These are phyloP conservation scores for Popillia japonica DNA, from an alignment of 1,140 invertebrate species.

Conservation along the genomic window DNA sequence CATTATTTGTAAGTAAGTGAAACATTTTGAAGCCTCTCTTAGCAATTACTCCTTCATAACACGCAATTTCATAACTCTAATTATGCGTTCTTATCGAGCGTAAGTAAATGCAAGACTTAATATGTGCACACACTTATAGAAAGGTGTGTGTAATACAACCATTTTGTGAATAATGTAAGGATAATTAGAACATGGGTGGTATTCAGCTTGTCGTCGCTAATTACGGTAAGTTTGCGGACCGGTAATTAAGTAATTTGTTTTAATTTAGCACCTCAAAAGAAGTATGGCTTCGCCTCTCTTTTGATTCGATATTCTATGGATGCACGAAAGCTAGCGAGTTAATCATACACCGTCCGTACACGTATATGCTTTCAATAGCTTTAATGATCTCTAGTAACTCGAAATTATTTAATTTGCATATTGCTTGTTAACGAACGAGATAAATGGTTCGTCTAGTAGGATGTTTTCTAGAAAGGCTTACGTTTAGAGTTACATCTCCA, in stretches of 20 bases:
- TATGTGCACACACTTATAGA: no score
- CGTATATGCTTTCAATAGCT: not conserved
- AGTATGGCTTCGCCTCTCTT: slow-evolving; percentile 10
- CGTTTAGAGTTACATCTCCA: no score
- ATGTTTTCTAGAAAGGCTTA: not conserved
- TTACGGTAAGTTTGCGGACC: slow-evolving; percentile 43
- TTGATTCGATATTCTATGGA: not conserved
- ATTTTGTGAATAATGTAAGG: slow-evolving; percentile 41
- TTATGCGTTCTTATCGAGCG: not conserved
- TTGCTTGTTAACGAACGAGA: slow-evolving; percentile 13
- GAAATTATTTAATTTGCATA: slow-evolving; percentile 25
- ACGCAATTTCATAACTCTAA: not conserved
- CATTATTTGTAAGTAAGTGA: not conserved
- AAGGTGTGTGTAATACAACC: slow-evolving; percentile 42
- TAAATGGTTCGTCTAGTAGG: not conserved
- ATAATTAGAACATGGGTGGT: slow-evolving; percentile 50
- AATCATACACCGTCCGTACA: not conserved
- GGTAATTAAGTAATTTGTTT: slow-evolving; percentile 53
- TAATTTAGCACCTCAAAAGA: slow-evolving; percentile 38
- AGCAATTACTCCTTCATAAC: not conserved
- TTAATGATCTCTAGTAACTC: not conserved
- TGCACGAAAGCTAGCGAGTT: not conserved
- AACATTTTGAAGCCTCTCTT: not conserved
- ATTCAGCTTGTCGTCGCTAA: slow-evolving; percentile 47
- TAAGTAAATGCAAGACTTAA: not conserved